Base-by-base conservation (phyloP, 2,888 invertebrate species). In the Melinopterus prodromus region DNA sequence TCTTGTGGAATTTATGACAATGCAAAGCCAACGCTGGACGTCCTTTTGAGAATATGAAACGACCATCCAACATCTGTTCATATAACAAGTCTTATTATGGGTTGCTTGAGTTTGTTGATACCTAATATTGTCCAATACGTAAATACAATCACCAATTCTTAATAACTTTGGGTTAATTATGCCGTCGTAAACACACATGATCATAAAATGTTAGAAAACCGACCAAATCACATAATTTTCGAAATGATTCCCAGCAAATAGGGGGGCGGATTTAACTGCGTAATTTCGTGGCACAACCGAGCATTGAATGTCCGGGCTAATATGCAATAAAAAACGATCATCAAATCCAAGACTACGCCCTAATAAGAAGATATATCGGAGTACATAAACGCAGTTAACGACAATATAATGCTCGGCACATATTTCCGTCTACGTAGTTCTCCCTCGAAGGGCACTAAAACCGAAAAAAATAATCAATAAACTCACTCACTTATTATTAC, bases 361-460 rank as follows among this genome's bases (percentile, higher is more conserved):
- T 53, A 53, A 53, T 53, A 53, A 53, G 53, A 53, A 53, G 53
- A 53, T 53, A 53, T 53, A 53, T 53, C 53, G 53, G 12, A 53
- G 53, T 53, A 53, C 53, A 53, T 53, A 53, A 53, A 53, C 53
- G 53, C 53, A 53, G 53, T 53, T 53, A 53, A 53, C 53, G 53
- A 53, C 53, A 12, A 53, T 53, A 53, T 53, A 53, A 53, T 53
- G 53, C 53, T 9, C 53, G 9, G 53, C 53, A 53, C 53, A 53
- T 53, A 53, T 53, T 53, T 53, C 53, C 26, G 26, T 26, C 26
- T 26, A 26, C 26, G 26, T 26, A 53, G 53, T 53, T 12, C 53
- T 53, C 53, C 53, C 53, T 6, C 12, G 53, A 26, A 7, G 3
- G 53, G 53, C 12, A 53, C 53, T 53, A 53, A 53, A 53, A 53